Conservation (phyloP, 2,888 invertebrate species). For the Diogma glabrata region DNA sequence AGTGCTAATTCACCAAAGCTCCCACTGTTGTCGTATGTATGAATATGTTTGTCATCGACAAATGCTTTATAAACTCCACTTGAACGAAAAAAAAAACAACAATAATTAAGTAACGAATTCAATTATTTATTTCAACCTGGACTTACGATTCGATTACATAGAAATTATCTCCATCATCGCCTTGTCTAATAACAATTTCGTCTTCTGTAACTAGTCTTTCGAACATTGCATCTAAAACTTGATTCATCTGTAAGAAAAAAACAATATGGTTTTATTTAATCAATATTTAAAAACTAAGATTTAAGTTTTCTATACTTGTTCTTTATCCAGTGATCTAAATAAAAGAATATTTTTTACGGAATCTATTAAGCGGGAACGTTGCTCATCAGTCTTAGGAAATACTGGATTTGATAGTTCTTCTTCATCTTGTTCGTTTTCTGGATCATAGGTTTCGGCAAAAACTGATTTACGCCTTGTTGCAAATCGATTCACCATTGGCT, state of each 20-base stretch:
- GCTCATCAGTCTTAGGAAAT: slow-evolving; percentile 93
- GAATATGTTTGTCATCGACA: slow-evolving; percentile 59
- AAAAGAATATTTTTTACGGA: slow-evolving; percentile 85
- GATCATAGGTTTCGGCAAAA: slow-evolving; percentile 95
- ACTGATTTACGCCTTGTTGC: slow-evolving; percentile 80
- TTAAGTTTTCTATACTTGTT: slow-evolving; percentile 54
- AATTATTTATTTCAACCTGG: slow-evolving; percentile 4
- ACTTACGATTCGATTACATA: slow-evolving; percentile 91
- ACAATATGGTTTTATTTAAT: not conserved
- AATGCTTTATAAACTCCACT: slow-evolving; percentile 72
- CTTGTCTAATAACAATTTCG: slow-evolving; percentile 88
- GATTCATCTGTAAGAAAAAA: slow-evolving; percentile 47
- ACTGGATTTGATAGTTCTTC: slow-evolving; percentile 63
- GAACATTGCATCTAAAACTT: slow-evolving; percentile 97
- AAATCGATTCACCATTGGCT: slow-evolving; percentile 71
- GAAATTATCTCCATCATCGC: slow-evolving; percentile 97
- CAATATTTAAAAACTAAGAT: no score
- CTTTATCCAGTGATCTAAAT: slow-evolving; percentile 87
- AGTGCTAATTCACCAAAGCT: slow-evolving; percentile 95
- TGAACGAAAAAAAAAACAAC: not conserved
- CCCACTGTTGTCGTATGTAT: slow-evolving; percentile 81
- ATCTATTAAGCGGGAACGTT: slow-evolving; percentile 78
- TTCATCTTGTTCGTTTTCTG: slow-evolving; percentile 87
- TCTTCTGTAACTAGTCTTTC: slow-evolving; percentile 75
- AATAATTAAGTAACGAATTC: not conserved